These are phyloP conservation scores for Eriocheir sinensis DNA, from an alignment of 1,140 invertebrate species.

Conservation along the genomic window DNA sequence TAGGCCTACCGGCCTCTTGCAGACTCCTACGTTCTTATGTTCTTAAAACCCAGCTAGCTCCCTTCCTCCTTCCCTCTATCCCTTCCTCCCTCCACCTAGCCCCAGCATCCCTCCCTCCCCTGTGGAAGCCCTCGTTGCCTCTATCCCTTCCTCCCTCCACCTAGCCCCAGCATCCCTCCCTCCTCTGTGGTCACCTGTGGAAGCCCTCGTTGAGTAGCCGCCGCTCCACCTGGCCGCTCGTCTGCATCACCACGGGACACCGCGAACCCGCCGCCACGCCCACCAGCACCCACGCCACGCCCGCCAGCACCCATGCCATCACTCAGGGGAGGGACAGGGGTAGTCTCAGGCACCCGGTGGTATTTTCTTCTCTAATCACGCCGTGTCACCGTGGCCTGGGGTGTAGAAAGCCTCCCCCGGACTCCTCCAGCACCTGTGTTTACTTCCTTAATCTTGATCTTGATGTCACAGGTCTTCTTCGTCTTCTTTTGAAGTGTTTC, in stretches of 20 bases:
- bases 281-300: too few relatives aligned
- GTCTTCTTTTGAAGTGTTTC: too few relatives aligned
- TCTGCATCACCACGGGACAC: slow-evolving; percentile 59
- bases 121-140: slow-evolving; percentile 41
- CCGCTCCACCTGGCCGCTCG: slow-evolving; percentile 63
- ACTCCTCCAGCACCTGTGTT: too few relatives aligned
- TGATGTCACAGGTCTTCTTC: too few relatives aligned
- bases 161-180: neutral
- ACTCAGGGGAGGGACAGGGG: too few relatives aligned
- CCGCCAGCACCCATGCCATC: neutral
- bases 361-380: too few relatives aligned
- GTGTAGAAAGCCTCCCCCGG: too few relatives aligned
- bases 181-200: slow-evolving; percentile 47
- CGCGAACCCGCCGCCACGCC: neutral
- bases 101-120: neutral
- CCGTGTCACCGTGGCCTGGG: too few relatives aligned
- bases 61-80: neutral
- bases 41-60: neutral
- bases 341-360: too few relatives aligned
- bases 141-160: neutral
- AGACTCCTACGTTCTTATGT: neutral
- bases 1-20: too few relatives aligned
- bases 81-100: neutral
- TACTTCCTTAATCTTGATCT: too few relatives aligned
- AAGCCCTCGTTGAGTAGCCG: slow-evolving; percentile 59